Evolutionary conservation across 2,113 vertebrate genomes (phyloP).

Genomic region (Heloderma charlesbogerti): DNA sequence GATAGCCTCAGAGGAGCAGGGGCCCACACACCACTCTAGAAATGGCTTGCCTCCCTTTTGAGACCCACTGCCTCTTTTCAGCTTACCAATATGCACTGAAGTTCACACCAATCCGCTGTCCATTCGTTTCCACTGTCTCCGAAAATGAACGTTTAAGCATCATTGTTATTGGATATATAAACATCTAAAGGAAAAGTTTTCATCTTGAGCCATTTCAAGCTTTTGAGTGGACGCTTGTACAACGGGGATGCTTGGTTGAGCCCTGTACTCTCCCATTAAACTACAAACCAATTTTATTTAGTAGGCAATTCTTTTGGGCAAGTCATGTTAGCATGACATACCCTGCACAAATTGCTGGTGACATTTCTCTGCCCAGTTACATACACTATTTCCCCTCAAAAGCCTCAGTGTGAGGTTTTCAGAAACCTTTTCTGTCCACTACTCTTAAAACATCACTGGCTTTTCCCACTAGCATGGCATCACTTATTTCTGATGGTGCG

Average conservation of each 20-base stretch:
- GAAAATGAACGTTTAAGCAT: neutral
- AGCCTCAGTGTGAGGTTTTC: slow-evolving; percentile 40
- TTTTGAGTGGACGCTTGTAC: neutral
- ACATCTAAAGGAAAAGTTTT: neutral
- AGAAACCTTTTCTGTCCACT: slow-evolving; percentile 47
- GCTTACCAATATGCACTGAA: neutral
- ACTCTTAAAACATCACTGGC: slow-evolving; percentile 50
- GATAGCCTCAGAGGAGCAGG: too few species aligned
- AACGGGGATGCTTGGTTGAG: neutral
- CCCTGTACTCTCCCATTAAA: neutral
- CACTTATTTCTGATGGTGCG: neutral
- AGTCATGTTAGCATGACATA: neutral
- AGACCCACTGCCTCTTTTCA: neutral
- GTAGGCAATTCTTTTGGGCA: neutral
- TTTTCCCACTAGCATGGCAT: neutral
- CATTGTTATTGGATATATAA: neutral
- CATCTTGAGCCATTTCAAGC: neutral
- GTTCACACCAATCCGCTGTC: neutral
- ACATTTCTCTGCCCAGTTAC: neutral
- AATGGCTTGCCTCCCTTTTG: neutral
- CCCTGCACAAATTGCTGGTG: neutral
- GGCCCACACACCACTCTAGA: too few species aligned
- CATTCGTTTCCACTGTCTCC: neutral
- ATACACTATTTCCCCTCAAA: neutral
- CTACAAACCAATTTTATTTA: neutral